phyloP scores from a whole-genome alignment of 2,113 vertebrate species.

The Brachypteracias leptosomus region DNA sequence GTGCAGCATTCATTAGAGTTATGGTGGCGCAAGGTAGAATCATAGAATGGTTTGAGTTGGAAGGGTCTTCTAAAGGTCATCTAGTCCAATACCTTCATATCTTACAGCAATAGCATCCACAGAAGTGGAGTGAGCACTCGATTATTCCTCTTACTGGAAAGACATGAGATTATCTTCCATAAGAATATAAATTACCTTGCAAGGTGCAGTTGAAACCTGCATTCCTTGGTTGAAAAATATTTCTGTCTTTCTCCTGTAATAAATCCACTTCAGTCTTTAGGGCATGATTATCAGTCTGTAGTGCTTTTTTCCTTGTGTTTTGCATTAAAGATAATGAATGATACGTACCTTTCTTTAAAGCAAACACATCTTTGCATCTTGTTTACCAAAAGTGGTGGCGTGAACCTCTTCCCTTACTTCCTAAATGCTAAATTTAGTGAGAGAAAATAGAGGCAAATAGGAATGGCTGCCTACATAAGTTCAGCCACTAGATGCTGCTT shows the following conservation, averaged over 20 bases:
- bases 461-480: slow-evolving; percentile 20
- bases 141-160: neutral
- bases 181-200: neutral
- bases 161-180: neutral
- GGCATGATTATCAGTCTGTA: neutral
- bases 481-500: slow-evolving; percentile 66
- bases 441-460: neutral
- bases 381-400: neutral
- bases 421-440: neutral
- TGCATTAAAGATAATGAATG: neutral
- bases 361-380: neutral
- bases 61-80: too few species aligned
- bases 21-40: neutral
- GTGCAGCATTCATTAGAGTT: neutral
- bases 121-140: accelerated
- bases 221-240: neutral
- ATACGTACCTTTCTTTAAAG: neutral
- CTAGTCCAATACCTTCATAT: neutral
- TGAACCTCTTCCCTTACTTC: neutral
- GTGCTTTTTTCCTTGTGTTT: neutral
- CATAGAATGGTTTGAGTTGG: too few species aligned
- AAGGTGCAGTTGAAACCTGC: neutral
- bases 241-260: neutral
- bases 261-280: neutral
- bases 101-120: neutral